phyloP scores from a whole-genome alignment of 2,888 invertebrate species.

The Sinhomidia bicolor region DNA sequence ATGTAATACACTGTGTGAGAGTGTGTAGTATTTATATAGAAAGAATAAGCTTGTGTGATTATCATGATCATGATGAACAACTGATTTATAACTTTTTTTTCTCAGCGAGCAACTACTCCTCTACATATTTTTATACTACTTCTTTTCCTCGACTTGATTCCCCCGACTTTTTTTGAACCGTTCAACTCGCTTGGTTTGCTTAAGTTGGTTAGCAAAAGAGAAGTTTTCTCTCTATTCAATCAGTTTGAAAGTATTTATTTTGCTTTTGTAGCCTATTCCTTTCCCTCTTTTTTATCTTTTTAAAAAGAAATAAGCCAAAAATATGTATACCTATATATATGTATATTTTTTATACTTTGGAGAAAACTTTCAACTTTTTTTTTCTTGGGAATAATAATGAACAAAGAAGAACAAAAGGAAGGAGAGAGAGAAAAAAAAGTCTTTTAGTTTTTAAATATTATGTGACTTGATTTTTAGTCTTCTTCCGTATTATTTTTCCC shows the following conservation, averaged over 20 bases:
- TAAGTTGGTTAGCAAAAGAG: not conserved
- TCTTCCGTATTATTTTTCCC: no score
- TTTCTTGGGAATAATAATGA: slow-evolving; percentile 26
- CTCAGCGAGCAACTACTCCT: not conserved
- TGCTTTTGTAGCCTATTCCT: no score
- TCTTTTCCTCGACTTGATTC: not conserved
- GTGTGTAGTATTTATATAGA: no score
- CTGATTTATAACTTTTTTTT: slow-evolving; percentile 61
- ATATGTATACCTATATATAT: not conserved
- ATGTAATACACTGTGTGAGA: no score
- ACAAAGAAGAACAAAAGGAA: not conserved
- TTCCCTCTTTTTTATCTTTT: not conserved
- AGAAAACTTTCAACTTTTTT: not conserved
- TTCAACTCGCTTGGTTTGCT: not conserved
- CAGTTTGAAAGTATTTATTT: slow-evolving; percentile 32
- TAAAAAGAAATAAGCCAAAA: not conserved
- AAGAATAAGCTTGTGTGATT: not conserved
- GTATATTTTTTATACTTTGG: no score
- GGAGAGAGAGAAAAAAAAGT: not conserved
- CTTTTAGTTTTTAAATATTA: not conserved
- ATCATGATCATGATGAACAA: slow-evolving; percentile 33
- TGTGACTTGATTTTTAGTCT: slow-evolving; percentile 26
- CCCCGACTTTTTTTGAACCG: slow-evolving; percentile 24
- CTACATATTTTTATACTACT: not conserved
- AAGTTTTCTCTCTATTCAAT: not conserved